Evolutionary conservation across 2,113 vertebrate species (phyloP).

Genomic region (Heterotilapia buettikoferi): DNA sequence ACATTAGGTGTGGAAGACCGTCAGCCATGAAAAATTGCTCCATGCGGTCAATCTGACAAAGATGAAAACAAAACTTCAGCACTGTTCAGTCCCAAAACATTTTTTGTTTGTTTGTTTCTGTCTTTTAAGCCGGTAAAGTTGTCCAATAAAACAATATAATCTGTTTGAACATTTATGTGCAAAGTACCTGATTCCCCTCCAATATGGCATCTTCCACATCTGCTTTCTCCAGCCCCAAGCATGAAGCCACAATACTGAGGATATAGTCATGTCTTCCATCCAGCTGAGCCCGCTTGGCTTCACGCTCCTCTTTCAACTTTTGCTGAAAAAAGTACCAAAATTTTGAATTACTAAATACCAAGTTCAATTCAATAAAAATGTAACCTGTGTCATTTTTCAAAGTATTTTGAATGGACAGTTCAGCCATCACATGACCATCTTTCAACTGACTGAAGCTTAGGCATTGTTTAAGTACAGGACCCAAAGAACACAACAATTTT

Average conservation of each 20-base stretch:
- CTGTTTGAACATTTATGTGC: not conserved
- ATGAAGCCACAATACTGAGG: slow-evolving; percentile 80
- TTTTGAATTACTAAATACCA: accelerated
- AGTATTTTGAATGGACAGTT: not conserved
- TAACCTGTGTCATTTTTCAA: not conserved
- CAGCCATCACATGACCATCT: not conserved
- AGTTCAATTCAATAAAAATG: not conserved
- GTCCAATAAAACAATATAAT: not conserved
- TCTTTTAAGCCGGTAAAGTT: not conserved
- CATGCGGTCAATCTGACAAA: slow-evolving; percentile 83
- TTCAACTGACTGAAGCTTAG: not conserved
- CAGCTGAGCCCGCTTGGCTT: slow-evolving; percentile 81
- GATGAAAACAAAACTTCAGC: not conserved
- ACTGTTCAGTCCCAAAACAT: not conserved
- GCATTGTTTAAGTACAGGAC: not conserved
- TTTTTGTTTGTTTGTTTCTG: not conserved
- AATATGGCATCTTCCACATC: slow-evolving; percentile 89
- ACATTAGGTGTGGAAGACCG: slow-evolving; percentile 82
- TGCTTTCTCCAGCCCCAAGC: slow-evolving; percentile 77
- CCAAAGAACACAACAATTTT: not conserved
- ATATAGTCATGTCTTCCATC: slow-evolving; percentile 87
- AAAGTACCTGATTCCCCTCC: slow-evolving; percentile 83
- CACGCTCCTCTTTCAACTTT: slow-evolving; percentile 90
- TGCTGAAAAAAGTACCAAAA: slow-evolving; percentile 70
- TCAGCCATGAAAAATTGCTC: slow-evolving; percentile 82